Conservation (phyloP, 2,888 invertebrate genomes). For the Papilio demoleus region DNA sequence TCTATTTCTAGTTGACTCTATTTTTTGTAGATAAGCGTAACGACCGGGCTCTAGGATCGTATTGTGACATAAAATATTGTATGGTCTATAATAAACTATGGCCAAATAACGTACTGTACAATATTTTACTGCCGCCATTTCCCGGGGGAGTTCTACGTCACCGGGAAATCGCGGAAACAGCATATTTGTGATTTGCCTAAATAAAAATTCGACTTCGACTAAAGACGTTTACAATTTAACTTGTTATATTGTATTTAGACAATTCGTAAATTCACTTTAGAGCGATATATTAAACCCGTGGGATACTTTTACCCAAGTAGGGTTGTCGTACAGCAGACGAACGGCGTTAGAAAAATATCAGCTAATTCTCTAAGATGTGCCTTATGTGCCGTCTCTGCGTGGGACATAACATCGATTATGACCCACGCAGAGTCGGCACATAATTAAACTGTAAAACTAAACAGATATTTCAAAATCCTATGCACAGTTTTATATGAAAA, state of each 20-base stretch:
- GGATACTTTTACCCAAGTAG: no score
- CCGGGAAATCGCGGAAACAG: not conserved
- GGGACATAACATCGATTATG: no score
- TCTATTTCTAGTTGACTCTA: constrained; percentile 26
- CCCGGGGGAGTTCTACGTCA: constrained; percentile 25
- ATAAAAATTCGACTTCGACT: not conserved
- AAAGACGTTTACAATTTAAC: not conserved
- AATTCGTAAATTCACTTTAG: no score
- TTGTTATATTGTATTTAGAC: not conserved
- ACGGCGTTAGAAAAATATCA: no score
- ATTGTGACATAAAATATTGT: constrained; percentile 35
- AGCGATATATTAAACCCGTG: no score
- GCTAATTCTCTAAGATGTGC: no score
- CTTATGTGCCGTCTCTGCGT: no score
- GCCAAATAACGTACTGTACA: constrained; percentile 27
- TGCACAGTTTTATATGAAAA: no score
- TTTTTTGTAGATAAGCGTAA: constrained; percentile 29
- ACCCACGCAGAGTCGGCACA: no score
- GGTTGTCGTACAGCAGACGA: no score
- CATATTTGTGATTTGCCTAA: not conserved
- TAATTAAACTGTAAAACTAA: no score
- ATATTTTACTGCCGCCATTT: constrained; percentile 34
- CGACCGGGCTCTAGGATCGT: constrained; percentile 13
- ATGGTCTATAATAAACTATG: constrained; percentile 20
- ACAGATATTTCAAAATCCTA: no score